Evolutionary conservation across 2,888 invertebrate species (phyloP).

Genomic region (Monopis laevigella): DNA sequence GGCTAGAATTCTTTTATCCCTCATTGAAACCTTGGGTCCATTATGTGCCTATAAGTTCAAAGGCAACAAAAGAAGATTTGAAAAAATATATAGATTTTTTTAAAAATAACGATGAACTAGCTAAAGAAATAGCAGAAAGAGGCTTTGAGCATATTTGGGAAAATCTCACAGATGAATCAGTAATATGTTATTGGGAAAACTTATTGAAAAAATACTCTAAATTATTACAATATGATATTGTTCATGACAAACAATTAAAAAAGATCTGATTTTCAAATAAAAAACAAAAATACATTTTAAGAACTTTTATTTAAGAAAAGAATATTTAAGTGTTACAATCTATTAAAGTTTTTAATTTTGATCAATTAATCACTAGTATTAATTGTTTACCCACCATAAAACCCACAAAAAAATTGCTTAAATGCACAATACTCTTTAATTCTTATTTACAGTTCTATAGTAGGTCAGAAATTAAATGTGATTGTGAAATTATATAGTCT

Average conservation of each 20-base stretch:
- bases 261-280: constrained; percentile 3
- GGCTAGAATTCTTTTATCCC: constrained; percentile 95
- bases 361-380: too few species aligned
- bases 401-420: too few species aligned
- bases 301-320: too few species aligned
- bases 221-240: constrained; percentile 74
- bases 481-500: too few species aligned
- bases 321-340: too few species aligned
- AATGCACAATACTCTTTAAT: too few species aligned
- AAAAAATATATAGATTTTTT: constrained; percentile 79
- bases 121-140: constrained; percentile 79
- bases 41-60: constrained; percentile 83
- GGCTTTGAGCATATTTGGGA: constrained; percentile 87
- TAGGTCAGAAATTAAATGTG: too few species aligned
- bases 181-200: constrained; percentile 87
- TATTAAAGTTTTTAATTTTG: too few species aligned
- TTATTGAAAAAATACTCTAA: constrained; percentile 79
- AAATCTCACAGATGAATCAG: constrained; percentile 81
- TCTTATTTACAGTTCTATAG: too few species aligned
- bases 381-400: too few species aligned
- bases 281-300: not conserved
- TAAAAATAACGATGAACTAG: constrained; percentile 76
- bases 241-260: constrained; percentile 44
- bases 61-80: constrained; percentile 74
- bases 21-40: constrained; percentile 94